Base-by-base conservation (phyloP, 2,113 vertebrate species). In the Brachypodius melanocephalos region DNA sequence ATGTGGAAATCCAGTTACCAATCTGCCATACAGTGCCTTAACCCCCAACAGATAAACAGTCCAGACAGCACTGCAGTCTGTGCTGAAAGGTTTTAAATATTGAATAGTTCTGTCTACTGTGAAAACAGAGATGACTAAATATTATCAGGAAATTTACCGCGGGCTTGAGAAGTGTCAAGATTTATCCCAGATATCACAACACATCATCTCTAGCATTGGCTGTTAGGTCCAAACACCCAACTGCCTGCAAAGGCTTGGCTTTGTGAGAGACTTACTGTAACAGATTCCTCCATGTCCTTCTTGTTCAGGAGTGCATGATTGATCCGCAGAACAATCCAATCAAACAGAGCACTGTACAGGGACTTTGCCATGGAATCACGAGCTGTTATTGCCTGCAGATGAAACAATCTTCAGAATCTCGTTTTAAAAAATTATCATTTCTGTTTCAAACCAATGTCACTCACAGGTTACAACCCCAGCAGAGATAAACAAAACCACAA, bases 331-430 rank as follows among this genome's bases (percentile, higher is more conserved):
- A 99, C 99, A 8, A 99, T 99, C 99, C 99, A 99, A 72, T 99
- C 99, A 36, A 99, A 99, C 65, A 99, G 98, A n/a, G 99, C 99
- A 26, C 99, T 99, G 97, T 99, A 99, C 69, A 99, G 95, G 42
- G 99, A 99, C 97, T 99, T 99, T n/a, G 99, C 99, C 99, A 99
- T 99, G 38, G 99, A 99, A 97, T 99, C 99, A 20, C 99, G 98
- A 61, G 99, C 99, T 8, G 99, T 99, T 90, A 99, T 97, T 11
- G 99, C 99, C 99, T 99, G 94, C 11, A 90, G 57, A 92, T n/a
- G 65, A 85, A 90, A 87, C 26, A 62, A 25, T 2, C 7, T 54
- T 88, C 54, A 79, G 40, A 72, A 85, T 13, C 54, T 68, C 0
- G 9, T 46, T 82, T 31, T 8, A 34, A 85, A 91, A 77, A 63